phyloP scores from a whole-genome alignment of 2,888 invertebrate genomes.

The Stegophylla sp. region DNA sequence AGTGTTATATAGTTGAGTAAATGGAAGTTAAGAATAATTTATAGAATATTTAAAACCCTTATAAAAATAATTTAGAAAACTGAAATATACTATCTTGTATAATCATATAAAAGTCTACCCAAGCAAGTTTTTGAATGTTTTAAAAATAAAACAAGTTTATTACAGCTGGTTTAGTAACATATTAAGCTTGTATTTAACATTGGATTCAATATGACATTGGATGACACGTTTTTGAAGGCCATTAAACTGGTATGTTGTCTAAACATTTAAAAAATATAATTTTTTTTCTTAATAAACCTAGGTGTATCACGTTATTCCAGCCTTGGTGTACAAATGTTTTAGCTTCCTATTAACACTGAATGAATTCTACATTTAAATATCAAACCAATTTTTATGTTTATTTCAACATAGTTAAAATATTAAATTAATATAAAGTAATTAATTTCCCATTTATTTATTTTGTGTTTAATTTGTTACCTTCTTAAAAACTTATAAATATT shows the following conservation, averaged over 20 bases:
- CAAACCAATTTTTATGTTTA: neutral
- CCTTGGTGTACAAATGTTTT: slow-evolving; percentile 16
- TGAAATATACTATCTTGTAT: neutral
- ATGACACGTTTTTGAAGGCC: slow-evolving; percentile 53
- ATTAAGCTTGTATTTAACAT: slow-evolving; percentile 25
- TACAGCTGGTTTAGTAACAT: slow-evolving; percentile 24
- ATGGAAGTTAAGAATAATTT: neutral
- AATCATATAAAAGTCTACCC: neutral
- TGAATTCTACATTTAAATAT: neutral
- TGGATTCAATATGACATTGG: slow-evolving; percentile 47
- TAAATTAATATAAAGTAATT: too few relatives aligned
- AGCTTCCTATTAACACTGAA: slow-evolving; percentile 3
- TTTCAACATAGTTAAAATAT: too few relatives aligned
- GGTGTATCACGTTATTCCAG: slow-evolving; percentile 31
- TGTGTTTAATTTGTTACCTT: too few relatives aligned
- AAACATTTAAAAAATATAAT: slow-evolving; percentile 7
- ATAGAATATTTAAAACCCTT: neutral
- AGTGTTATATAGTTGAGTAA: neutral
- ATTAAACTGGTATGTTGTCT: slow-evolving; percentile 40
- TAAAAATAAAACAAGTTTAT: slow-evolving; percentile 36
- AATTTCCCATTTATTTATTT: too few relatives aligned
- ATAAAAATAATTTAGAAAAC: neutral
- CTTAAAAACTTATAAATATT: too few relatives aligned
- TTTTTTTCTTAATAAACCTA: slow-evolving; percentile 12
- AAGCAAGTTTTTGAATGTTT: slow-evolving; percentile 9